Evolutionary conservation across 2,113 vertebrate species (phyloP).

Genomic region (Passer montanus): DNA sequence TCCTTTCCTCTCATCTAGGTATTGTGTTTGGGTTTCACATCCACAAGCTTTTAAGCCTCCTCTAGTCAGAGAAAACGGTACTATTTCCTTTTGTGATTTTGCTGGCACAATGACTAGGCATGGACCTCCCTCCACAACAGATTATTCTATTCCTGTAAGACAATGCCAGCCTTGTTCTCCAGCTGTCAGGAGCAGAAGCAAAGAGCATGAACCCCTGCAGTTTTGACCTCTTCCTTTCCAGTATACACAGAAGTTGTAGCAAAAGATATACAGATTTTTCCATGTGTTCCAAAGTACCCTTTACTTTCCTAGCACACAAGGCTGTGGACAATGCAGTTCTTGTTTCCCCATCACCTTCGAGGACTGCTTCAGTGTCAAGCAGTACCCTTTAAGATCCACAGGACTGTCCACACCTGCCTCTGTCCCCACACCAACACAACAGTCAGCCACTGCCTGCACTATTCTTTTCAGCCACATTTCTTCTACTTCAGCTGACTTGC

Average conservation of each 20-base stretch:
- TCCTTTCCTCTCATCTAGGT: neutral
- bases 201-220: neutral
- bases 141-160: neutral
- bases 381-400: neutral
- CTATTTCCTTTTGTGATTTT: neutral
- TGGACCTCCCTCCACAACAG: neutral
- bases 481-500: neutral
- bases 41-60: neutral
- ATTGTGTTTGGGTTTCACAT: neutral
- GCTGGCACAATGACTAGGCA: neutral
- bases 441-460: neutral
- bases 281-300: neutral
- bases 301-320: neutral
- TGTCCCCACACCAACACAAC: neutral
- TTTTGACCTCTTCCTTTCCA: neutral
- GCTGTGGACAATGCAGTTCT: neutral
- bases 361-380: neutral
- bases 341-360: neutral
- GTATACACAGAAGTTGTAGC: neutral
- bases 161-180: neutral
- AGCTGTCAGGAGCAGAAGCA: neutral
- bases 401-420: fast-evolving
- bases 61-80: neutral
- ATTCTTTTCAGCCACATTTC: neutral
- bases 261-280: neutral